Conservation (phyloP, 2,888 invertebrate species). For the Neocrepidodera transversa region DNA sequence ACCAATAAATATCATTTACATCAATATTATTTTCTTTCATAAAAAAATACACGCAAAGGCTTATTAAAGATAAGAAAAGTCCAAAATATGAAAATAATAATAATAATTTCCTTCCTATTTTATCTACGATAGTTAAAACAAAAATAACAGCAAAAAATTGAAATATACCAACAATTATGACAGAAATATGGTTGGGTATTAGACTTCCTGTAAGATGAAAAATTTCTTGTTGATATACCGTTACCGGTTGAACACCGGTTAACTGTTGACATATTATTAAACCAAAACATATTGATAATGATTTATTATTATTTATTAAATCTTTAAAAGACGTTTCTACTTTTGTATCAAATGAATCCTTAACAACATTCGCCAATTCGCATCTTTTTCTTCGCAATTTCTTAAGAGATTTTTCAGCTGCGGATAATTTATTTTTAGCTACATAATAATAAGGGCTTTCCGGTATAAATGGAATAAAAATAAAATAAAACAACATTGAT, state of each 20-base stretch:
- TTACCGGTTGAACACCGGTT: slow-evolving; percentile 75
- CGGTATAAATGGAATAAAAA: slow-evolving; percentile 42
- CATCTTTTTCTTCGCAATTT: slow-evolving; percentile 60
- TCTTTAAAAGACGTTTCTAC: slow-evolving; percentile 28
- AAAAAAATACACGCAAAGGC: slow-evolving; percentile 44
- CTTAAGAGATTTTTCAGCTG: slow-evolving; percentile 70
- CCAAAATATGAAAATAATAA: slow-evolving; percentile 73
- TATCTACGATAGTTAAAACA: slow-evolving; percentile 79
- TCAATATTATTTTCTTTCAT: slow-evolving; percentile 31
- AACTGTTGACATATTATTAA: slow-evolving; percentile 53
- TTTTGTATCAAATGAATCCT: slow-evolving; percentile 34
- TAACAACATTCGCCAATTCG: slow-evolving; percentile 40
- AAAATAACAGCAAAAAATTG: slow-evolving; percentile 75
- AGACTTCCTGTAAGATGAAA: slow-evolving; percentile 61
- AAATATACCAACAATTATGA: slow-evolving; percentile 78
- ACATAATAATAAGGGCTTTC: slow-evolving; percentile 45
- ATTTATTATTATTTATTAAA: slow-evolving; percentile 46
- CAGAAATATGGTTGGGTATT: slow-evolving; percentile 67
- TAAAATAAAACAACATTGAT: slow-evolving; percentile 37
- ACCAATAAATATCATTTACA: slow-evolving; percentile 64
- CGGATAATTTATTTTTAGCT: slow-evolving; percentile 55
- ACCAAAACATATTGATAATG: slow-evolving; percentile 55
- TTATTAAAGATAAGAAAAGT: slow-evolving; percentile 64
- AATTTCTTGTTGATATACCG: slow-evolving; percentile 77
- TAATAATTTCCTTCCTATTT: slow-evolving; percentile 74